phyloP scores from a whole-genome alignment of 2,113 vertebrate species.

The Elephas maximus region DNA sequence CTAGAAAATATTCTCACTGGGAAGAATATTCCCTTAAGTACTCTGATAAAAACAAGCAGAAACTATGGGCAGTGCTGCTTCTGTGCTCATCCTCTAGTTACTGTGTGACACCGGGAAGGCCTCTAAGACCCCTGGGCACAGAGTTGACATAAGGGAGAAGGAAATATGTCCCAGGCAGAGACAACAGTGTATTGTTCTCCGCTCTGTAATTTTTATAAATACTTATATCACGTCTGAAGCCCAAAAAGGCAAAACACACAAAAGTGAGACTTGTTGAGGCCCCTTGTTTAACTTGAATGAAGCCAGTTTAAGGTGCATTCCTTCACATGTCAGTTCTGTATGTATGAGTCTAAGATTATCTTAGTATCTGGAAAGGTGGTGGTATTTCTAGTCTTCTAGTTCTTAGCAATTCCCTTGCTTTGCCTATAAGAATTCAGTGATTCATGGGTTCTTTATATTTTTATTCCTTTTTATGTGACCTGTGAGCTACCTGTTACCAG shows the following conservation, averaged over 20 bases:
- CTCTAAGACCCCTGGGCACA: background rate
- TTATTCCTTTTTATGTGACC: background rate
- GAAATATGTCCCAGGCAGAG: background rate
- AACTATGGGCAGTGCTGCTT: background rate
- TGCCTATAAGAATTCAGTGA: background rate
- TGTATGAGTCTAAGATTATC: background rate
- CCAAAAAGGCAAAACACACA: background rate
- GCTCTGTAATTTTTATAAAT: background rate
- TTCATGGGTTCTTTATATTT: background rate
- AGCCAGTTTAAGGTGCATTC: background rate
- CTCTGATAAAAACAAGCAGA: constrained; percentile 44
- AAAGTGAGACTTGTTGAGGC: background rate
- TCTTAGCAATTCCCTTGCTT: background rate
- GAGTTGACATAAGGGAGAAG: background rate
- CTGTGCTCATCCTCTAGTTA: background rate
- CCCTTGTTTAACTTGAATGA: background rate
- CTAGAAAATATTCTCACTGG: constrained; percentile 57
- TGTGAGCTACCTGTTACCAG: constrained; percentile 37
- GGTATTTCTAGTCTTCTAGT: background rate
- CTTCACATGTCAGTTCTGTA: background rate
- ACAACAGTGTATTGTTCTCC: background rate
- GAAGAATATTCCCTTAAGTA: constrained; percentile 60
- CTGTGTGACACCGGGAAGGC: background rate
- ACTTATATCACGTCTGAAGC: background rate
- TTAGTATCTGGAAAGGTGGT: background rate